A percentile compares a stretch with the other conserved stretches of the same genome.
Evolutionary conservation across 2,888 invertebrate genomes (phyloP).

Genomic region (Schizotus pectinicornis): DNA sequence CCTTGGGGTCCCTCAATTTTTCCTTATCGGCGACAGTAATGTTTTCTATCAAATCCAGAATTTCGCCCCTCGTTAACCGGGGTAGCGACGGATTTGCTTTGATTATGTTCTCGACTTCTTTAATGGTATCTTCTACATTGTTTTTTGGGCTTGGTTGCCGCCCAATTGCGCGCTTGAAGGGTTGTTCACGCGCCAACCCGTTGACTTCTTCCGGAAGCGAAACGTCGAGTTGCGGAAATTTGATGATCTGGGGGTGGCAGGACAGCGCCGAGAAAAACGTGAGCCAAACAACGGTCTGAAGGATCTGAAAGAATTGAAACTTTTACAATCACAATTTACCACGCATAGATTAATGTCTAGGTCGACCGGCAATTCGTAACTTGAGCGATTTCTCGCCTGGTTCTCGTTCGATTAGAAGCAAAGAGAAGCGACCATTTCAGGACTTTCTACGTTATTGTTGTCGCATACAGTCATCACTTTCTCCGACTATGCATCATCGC

Average conservation of each 20-base stretch:
- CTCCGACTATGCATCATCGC: constrained; percentile 1
- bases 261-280: not conserved
- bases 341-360: constrained; percentile 13
- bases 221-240: constrained; percentile 25
- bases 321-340: not conserved
- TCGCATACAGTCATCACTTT: constrained; percentile 12
- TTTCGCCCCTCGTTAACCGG: constrained; percentile 68
- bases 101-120: constrained; percentile 71
- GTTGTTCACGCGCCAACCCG: constrained; percentile 27
- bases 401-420: not conserved
- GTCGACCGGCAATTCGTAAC: constrained; percentile 11
- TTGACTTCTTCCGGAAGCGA: constrained; percentile 34
- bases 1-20: constrained; percentile 55
- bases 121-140: constrained; percentile 67
- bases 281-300: not conserved
- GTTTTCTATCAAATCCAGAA: constrained; percentile 70
- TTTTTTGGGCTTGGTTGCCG: constrained; percentile 38
- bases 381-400: not conserved
- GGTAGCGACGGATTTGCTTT: constrained; percentile 68
- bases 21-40: constrained; percentile 63
- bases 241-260: constrained; percentile 3
- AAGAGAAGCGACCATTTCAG: not conserved
- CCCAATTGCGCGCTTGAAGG: constrained; percentile 11
- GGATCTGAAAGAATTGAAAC: constrained; percentile 13
- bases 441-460: constrained; percentile 4